Percentiles rank a stretch among this genome's conserved stretches.
Evolutionary conservation across 2,113 vertebrate species (phyloP).

Genomic region (Trichechus manatus): DNA sequence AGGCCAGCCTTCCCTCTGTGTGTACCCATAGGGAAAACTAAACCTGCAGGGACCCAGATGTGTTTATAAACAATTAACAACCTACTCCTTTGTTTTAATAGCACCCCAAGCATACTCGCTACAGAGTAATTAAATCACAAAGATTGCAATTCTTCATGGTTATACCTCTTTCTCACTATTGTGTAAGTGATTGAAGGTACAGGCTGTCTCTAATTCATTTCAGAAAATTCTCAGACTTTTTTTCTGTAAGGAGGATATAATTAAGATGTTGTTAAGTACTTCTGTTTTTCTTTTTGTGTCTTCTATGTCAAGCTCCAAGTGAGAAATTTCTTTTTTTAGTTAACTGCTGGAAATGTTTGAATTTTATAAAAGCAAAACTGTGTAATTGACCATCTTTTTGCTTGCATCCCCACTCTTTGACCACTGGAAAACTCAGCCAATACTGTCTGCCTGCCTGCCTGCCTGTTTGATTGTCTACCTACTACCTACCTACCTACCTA

Average conservation of each 20-base stretch:
- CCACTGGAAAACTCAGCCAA: background rate
- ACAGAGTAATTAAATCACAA: background rate
- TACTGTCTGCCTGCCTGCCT: background rate
- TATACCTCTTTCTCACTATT: background rate
- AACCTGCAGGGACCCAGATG: background rate
- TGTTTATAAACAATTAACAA: background rate
- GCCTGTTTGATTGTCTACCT: too few relatives aligned
- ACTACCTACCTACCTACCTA: too few relatives aligned
- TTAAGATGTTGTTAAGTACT: background rate
- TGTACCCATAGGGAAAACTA: background rate
- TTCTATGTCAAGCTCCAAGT: background rate
- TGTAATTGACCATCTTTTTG: background rate
- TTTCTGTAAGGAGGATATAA: background rate
- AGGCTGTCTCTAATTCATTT: background rate
- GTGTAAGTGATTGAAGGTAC: background rate
- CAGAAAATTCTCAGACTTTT: background rate
- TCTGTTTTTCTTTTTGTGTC: background rate
- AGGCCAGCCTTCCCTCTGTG: background rate
- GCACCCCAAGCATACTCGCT: too few relatives aligned
- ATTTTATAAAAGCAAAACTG: slow-evolving; percentile 21
- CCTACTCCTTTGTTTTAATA: background rate
- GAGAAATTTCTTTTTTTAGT: background rate
- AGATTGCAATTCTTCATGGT: background rate
- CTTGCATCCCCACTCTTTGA: background rate
- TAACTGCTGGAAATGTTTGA: background rate